phyloP scores from a whole-genome alignment of 2,113 vertebrate species.

The Istiophorus platypterus region DNA sequence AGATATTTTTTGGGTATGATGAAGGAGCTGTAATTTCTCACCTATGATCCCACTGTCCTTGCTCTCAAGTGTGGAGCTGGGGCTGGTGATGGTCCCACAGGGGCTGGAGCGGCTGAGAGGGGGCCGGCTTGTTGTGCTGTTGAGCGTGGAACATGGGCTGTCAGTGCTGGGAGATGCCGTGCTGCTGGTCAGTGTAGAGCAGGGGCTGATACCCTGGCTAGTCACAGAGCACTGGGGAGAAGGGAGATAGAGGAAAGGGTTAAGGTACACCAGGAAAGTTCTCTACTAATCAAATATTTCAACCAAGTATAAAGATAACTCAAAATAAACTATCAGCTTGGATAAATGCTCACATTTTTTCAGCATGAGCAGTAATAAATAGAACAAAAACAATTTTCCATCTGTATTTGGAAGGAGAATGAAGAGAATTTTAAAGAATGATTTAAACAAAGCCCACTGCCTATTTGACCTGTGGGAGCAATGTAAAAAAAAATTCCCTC shows the following conservation, averaged over 20 bases:
- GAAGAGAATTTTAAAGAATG: conserved; percentile 17
- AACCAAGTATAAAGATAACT: conserved; percentile 41
- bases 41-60: conserved; percentile 99
- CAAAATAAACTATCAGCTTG: conserved; percentile 36
- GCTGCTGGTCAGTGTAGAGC: conserved; percentile 97
- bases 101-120: conserved; percentile 88
- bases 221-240: conserved; percentile 84
- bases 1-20: background rate
- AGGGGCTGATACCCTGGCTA: conserved; percentile 92
- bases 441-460: conserved; percentile 17
- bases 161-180: conserved; percentile 94
- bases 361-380: conserved; percentile 23
- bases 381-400: conserved; percentile 29
- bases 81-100: conserved; percentile 95
- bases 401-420: conserved; percentile 57
- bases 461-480: conserved; percentile 61
- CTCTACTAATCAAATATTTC: conserved; percentile 30
- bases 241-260: background rate
- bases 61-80: conserved; percentile 98
- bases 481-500: conserved; percentile 28
- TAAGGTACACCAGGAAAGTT: conserved; percentile 21
- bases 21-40: conserved; percentile 74
- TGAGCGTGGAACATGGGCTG: conserved; percentile 98
- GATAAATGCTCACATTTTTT: conserved; percentile 49
- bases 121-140: conserved; percentile 89